Evolutionary conservation across 2,797 vertebrate species (phyloP).

Genomic region (Pangasius krempfi): DNA sequence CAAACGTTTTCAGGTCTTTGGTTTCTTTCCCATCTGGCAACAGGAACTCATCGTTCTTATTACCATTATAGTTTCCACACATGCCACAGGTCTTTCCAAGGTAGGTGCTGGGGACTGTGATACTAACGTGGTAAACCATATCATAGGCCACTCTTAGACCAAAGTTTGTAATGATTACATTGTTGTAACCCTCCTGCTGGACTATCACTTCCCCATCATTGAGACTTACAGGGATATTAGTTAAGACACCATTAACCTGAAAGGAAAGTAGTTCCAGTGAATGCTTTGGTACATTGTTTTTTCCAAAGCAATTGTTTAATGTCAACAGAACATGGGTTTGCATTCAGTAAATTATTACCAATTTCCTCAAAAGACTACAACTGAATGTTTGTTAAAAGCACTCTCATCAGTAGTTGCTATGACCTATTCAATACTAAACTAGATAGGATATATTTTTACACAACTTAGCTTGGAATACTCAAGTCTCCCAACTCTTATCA

Average conservation of each 20-base stretch:
- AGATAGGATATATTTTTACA: neutral
- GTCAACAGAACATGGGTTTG: neutral
- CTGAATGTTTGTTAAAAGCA: neutral
- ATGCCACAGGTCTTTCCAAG: slow-evolving; percentile 71
- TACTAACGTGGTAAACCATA: slow-evolving; percentile 70
- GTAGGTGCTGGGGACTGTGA: slow-evolving; percentile 69
- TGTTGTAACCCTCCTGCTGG: slow-evolving; percentile 66
- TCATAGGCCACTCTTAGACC: slow-evolving; percentile 74
- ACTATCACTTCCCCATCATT: slow-evolving; percentile 66
- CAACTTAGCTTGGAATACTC: neutral
- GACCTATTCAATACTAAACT: neutral
- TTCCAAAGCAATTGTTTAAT: neutral
- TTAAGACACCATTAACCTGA: slow-evolving; percentile 53
- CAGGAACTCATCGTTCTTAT: slow-evolving; percentile 68
- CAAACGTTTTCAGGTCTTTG: slow-evolving; percentile 60
- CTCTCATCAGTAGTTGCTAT: neutral
- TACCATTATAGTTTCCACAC: slow-evolving; percentile 78
- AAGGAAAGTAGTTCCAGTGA: neutral
- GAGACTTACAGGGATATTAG: slow-evolving; percentile 70
- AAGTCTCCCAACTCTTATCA: neutral
- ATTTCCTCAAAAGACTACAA: neutral
- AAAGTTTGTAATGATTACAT: slow-evolving; percentile 72
- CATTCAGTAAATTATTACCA: neutral
- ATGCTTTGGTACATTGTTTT: neutral
- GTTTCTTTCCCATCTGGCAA: slow-evolving; percentile 66